phyloP scores from a whole-genome alignment of 2,113 vertebrate genomes.

The Odocoileus hemionus region DNA sequence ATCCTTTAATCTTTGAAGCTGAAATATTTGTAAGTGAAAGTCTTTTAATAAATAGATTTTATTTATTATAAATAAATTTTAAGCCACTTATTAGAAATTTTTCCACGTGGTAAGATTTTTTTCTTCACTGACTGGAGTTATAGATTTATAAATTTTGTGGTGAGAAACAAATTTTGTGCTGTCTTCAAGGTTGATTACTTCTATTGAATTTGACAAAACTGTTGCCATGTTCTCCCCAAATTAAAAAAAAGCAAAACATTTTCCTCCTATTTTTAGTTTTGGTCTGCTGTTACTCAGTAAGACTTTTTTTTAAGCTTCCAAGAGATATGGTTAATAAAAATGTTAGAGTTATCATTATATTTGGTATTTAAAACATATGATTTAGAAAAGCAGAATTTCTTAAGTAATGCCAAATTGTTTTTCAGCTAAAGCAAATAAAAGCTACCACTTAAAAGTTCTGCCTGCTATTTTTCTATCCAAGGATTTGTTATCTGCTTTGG shows the following conservation, averaged over 20 bases:
- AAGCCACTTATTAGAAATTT: not conserved
- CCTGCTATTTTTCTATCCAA: not conserved
- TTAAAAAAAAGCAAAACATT: not conserved
- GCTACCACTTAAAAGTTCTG: not conserved
- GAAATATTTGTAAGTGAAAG: not conserved
- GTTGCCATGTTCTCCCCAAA: not conserved
- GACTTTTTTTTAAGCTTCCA: not conserved
- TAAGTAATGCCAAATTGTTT: not conserved
- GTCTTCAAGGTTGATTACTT: not conserved
- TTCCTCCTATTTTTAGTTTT: not conserved
- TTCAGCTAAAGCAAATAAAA: constrained; percentile 5
- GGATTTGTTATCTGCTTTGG: not conserved
- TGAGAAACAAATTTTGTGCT: not conserved
- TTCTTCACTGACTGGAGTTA: not conserved
- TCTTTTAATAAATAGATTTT: not conserved
- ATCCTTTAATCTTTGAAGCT: not conserved
- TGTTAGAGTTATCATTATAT: not conserved
- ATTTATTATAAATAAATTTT: not conserved
- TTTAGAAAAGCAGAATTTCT: constrained; percentile 29
- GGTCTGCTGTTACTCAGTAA: not conserved
- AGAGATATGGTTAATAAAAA: not conserved
- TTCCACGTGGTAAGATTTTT: not conserved
- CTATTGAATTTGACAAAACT: not conserved
- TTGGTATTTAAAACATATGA: not conserved
- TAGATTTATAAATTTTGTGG: not conserved